Evolutionary conservation across 2,888 invertebrate species (phyloP), one percentile per base, ranked within the genome.

Genomic region (Cataglyphis rosenhaueri): DNA sequence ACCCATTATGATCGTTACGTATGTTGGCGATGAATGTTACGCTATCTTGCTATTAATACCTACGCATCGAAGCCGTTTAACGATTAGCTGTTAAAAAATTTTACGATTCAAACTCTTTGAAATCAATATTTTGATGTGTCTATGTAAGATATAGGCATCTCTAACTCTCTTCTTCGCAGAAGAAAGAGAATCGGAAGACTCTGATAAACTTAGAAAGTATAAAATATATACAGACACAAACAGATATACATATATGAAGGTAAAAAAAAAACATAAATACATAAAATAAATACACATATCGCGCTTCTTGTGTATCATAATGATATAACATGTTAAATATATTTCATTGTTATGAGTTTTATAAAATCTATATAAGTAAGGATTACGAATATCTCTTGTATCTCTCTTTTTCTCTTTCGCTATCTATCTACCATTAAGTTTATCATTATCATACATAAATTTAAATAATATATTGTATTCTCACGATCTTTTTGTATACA

Each of bases 401-500:
- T 92, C 90, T 92, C 91, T 92, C 61, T 64, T 89, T 92, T 91
- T 92, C 21, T 57, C 32, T 52, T 52, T 52, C 52, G 48, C 48
- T 52, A 52, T 52, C 48, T 52, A 52, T 52, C 52, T 76, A 93
- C 90, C 90, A 91, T 92, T 93, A 93, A 93, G 93, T 93, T 93
- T 91, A 90, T 85, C 74, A 90, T 68, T 88, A 91, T 81, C 71
- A 81, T 82, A 84, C 82, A 84, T 84, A n/a, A n/a, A 92, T 92
- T 92, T 91, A 91, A 91, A 92, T 92, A 92, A 92, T 90, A 92
- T 92, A 92, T 92, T 92, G 89, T 91, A 92, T 90, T 91, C 89
- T 91, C 91, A 91, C 89, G 73, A 90, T 91, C 92, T 91, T 92
- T 91, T 93, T 91, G 89, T 90, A 92, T 91, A 71, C 88, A 89